Percentiles rank a stretch among this genome's conserved stretches.
Evolutionary conservation across 2,113 vertebrate species (phyloP).

Genomic region (Cynocephalus volans): DNA sequence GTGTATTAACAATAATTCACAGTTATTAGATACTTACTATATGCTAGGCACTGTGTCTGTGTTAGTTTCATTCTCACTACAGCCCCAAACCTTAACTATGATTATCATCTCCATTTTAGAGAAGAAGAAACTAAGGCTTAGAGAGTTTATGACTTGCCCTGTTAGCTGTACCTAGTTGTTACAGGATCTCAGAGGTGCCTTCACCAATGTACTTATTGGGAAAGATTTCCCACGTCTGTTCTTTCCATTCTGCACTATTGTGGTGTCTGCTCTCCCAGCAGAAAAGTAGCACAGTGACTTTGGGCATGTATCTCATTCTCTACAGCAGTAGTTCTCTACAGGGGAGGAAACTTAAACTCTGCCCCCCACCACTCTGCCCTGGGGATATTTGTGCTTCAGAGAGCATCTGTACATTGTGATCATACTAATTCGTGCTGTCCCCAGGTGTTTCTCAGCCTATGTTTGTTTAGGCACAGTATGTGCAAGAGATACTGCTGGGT

Average conservation of each 20-base stretch:
- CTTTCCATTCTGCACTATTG: background rate
- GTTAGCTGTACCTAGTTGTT: background rate
- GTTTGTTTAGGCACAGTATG: background rate
- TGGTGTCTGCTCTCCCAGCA: background rate
- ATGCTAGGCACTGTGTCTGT: background rate
- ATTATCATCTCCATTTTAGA: background rate
- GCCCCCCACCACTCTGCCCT: rapidly evolving
- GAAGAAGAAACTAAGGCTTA: background rate
- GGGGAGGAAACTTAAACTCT: background rate
- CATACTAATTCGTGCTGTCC: background rate
- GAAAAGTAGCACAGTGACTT: background rate
- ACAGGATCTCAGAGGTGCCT: background rate
- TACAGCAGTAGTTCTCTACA: background rate
- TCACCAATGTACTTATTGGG: background rate
- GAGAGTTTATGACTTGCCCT: background rate
- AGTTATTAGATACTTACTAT: background rate
- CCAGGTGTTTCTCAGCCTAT: background rate
- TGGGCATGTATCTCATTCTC: background rate
- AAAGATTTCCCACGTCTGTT: background rate
- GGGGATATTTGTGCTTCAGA: background rate
- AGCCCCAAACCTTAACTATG: background rate
- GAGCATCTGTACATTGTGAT: background rate
- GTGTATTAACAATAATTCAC: background rate
- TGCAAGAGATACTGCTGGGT: background rate
- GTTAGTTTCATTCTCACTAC: background rate